phyloP scores from a whole-genome alignment of 1,140 invertebrate genomes.

The Bursaphelenchus mucronatus region DNA sequence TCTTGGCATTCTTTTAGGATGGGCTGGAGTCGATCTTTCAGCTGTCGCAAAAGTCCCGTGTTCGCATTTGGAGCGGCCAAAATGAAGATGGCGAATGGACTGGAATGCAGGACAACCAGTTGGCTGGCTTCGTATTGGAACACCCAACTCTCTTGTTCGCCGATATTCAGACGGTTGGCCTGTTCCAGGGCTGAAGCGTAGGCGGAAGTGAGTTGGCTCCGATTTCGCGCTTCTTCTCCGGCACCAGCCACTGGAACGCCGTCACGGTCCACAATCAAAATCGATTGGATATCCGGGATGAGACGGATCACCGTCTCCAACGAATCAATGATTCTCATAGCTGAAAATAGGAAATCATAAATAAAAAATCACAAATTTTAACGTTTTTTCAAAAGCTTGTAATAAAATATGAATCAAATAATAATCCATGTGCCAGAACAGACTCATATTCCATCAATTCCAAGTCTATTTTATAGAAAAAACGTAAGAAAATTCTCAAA shows the following conservation, averaged over 20 bases:
- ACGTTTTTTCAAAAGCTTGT: no score
- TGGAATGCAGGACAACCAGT: conserved; percentile 42
- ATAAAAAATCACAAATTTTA: background rate
- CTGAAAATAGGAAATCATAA: conserved; percentile 8
- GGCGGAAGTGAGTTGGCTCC: conserved; percentile 30
- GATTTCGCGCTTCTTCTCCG: conserved; percentile 46
- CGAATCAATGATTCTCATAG: conserved; percentile 34
- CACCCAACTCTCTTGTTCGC: conserved; percentile 43
- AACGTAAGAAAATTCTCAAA: no score
- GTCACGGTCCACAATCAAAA: conserved; percentile 46
- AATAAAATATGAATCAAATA: no score
- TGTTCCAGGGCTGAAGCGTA: conserved; percentile 44
- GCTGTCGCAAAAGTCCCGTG: conserved; percentile 39
- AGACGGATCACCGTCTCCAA: conserved; percentile 35
- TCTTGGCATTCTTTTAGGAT: conserved; percentile 34
- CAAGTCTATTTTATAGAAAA: no score
- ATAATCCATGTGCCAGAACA: no score
- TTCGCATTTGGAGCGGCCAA: conserved; percentile 46
- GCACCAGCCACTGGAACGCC: conserved; percentile 47
- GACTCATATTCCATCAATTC: no score
- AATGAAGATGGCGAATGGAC: conserved; percentile 40
- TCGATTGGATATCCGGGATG: conserved; percentile 42
- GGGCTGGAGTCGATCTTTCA: conserved; percentile 32
- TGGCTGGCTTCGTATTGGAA: conserved; percentile 46
- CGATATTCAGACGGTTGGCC: conserved; percentile 46